Evolutionary conservation across 1,140 invertebrate genomes (phyloP).

Genomic region (Phthorimaea operculella): DNA sequence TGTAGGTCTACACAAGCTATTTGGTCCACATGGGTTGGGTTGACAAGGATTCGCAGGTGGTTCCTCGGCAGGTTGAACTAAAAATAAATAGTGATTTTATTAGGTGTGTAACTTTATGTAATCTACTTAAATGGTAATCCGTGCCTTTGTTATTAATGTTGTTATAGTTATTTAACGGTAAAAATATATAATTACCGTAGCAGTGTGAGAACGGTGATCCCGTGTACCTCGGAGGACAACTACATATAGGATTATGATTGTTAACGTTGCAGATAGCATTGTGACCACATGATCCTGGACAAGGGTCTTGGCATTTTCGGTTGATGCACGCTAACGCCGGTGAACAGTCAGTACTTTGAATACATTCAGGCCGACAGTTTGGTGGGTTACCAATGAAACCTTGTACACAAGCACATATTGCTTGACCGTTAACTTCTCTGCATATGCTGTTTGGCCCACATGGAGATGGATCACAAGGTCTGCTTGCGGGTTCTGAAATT

Average conservation of each 20-base stretch:
- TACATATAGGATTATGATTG: conserved; percentile 83
- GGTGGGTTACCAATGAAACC: conserved; percentile 78
- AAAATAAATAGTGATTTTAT: conserved; percentile 21
- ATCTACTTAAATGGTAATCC: neutral
- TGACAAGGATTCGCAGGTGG: conserved; percentile 73
- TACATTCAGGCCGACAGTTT: conserved; percentile 79
- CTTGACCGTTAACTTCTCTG: conserved; percentile 71
- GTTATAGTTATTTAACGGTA: neutral
- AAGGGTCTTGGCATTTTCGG: conserved; percentile 81
- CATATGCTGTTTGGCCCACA: conserved; percentile 83
- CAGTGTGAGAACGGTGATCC: conserved; percentile 81
- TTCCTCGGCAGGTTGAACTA: conserved; percentile 45
- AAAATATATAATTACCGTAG: conserved; percentile 64
- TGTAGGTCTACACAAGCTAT: conserved; percentile 73
- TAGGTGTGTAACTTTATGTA: conserved; percentile 4
- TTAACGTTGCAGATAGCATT: conserved; percentile 77
- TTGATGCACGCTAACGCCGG: conserved; percentile 76
- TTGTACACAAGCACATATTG: conserved; percentile 75
- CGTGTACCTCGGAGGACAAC: conserved; percentile 74
- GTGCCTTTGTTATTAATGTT: neutral
- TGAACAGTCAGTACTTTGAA: conserved; percentile 77
- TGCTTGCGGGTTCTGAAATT: conserved; percentile 36
- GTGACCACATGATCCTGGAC: conserved; percentile 78
- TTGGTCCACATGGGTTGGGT: conserved; percentile 78
- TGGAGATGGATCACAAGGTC: conserved; percentile 76